Percentiles rank a stretch among this genome's conserved stretches.
phyloP scores from a whole-genome alignment of 2,113 vertebrate species.

The Menidia beryllina region DNA sequence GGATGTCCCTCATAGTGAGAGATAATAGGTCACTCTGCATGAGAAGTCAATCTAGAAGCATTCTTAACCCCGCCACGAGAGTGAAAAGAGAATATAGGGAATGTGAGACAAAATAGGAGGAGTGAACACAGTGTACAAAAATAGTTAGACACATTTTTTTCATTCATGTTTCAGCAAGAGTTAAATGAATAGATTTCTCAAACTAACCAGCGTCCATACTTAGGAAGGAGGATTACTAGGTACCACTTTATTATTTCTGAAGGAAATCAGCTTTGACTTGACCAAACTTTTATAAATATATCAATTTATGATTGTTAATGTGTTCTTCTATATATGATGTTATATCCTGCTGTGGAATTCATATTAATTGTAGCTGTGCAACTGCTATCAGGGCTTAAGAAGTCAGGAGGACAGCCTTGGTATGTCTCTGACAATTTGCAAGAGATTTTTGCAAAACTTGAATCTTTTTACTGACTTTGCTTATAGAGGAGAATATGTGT shows the following conservation, averaged over 20 bases:
- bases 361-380: neutral
- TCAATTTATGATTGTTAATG: no score
- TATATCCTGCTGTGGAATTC: neutral
- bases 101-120: conserved; percentile 38
- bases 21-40: conserved; percentile 84
- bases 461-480: no score
- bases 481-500: neutral
- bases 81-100: conserved; percentile 78
- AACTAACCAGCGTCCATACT: neutral
- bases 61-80: conserved; percentile 82
- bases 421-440: neutral
- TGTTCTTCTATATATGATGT: neutral
- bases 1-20: conserved; percentile 82
- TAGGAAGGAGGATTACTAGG: neutral
- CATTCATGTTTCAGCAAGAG: neutral
- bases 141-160: neutral
- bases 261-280: neutral
- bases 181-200: neutral
- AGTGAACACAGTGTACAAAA: conserved; percentile 15
- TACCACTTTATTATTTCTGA: neutral
- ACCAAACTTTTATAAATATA: no score
- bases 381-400: conserved; percentile 1
- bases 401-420: conserved; percentile 3
- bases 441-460: neutral
- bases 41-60: conserved; percentile 83